Evolutionary conservation across 1,140 invertebrate species (phyloP).

Genomic region (Ostrea denselamellosa): DNA sequence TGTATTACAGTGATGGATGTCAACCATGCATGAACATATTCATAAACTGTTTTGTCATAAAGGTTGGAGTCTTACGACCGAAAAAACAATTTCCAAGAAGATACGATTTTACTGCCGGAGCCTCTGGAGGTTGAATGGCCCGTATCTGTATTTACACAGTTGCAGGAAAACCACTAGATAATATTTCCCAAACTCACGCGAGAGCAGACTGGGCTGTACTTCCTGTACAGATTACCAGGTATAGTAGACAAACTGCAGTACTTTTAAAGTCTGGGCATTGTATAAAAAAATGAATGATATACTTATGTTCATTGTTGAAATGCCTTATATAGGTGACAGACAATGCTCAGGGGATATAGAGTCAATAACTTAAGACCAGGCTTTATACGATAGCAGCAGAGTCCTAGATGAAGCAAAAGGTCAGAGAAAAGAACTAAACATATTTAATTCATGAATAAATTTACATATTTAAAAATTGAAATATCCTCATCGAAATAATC

Average conservation of each 20-base stretch:
- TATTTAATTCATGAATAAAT: too few species aligned
- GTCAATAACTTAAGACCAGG: too few species aligned
- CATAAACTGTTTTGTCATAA: too few species aligned
- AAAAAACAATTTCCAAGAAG: constrained; percentile 37
- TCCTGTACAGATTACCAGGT: constrained; percentile 46
- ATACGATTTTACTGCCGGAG: constrained; percentile 17
- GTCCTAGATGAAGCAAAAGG: too few species aligned
- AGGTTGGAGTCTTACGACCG: constrained; percentile 41
- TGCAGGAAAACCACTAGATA: background rate
- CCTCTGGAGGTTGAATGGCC: constrained; percentile 42
- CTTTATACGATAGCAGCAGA: too few species aligned
- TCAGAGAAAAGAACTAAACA: too few species aligned
- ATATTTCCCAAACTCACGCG: constrained; percentile 5
- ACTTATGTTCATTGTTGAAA: background rate
- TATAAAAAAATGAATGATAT: background rate
- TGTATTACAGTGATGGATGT: too few species aligned
- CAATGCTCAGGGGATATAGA: too few species aligned
- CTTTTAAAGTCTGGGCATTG: background rate
- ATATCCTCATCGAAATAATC: too few species aligned
- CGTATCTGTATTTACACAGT: constrained; percentile 32
- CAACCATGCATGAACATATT: too few species aligned
- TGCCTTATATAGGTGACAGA: too few species aligned
- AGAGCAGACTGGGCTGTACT: constrained; percentile 44
- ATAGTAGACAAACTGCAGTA: background rate
- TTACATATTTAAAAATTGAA: too few species aligned